These are phyloP conservation scores for Hartigia nigra DNA, from an alignment of 2,888 invertebrate genomes.

Conservation along the genomic window DNA sequence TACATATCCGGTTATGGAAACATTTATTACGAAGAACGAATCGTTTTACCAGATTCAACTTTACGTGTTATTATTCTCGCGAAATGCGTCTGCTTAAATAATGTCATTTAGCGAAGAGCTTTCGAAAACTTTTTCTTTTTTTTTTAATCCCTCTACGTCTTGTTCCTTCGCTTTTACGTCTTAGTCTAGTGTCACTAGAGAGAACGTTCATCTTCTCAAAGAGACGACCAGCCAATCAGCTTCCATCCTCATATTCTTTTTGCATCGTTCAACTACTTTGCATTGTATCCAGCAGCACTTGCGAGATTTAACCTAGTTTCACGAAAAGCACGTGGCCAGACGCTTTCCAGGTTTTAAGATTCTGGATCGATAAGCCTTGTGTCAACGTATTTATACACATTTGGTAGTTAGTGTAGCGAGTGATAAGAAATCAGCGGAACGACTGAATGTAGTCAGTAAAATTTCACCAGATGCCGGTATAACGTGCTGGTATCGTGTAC, in stretches of 20 bases:
- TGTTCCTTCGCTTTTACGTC: too few relatives aligned
- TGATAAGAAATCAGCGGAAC: neutral
- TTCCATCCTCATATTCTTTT: neutral
- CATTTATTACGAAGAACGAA: neutral
- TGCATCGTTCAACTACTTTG: neutral
- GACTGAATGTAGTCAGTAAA: neutral
- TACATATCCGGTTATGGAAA: neutral
- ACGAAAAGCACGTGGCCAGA: neutral
- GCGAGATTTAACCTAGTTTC: neutral
- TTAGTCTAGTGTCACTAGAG: too few relatives aligned
- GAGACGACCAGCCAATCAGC: neutral
- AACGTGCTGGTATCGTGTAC: too few relatives aligned
- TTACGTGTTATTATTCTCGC: neutral
- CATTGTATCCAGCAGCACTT: neutral
- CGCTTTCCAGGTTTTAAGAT: neutral
- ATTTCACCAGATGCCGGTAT: neutral
- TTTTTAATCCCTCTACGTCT: too few relatives aligned
- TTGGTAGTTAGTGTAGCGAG: too few relatives aligned
- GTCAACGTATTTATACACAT: neutral
- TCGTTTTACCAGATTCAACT: neutral
- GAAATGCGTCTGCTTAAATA: too few relatives aligned
- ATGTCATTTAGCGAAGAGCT: neutral
- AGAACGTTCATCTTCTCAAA: neutral
- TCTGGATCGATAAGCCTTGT: neutral
- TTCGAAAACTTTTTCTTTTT: neutral